phyloP scores from a whole-genome alignment of 2,113 vertebrate species.

The Toxotes chatareus region DNA sequence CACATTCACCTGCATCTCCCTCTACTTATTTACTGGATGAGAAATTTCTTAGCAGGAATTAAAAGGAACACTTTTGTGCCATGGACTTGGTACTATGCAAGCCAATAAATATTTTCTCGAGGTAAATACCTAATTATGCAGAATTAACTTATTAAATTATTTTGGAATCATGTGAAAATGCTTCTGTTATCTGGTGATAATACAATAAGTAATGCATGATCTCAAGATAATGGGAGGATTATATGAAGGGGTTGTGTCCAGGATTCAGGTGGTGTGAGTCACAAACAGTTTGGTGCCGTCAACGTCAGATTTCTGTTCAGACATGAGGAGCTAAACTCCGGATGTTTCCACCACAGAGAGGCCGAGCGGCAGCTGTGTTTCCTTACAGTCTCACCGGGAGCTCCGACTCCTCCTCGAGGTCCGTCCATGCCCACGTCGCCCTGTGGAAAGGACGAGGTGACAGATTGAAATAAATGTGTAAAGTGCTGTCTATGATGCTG shows the following conservation, averaged over 20 bases:
- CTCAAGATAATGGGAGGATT: too few relatives aligned
- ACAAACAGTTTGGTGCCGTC: neutral
- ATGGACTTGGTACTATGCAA: too few relatives aligned
- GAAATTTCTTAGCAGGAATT: too few relatives aligned
- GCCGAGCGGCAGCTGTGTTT: slow-evolving; percentile 9
- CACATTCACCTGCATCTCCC: neutral
- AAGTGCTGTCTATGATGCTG: neutral
- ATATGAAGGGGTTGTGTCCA: neutral
- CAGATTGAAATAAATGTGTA: neutral
- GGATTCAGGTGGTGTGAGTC: neutral
- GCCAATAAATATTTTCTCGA: neutral
- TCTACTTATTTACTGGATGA: neutral
- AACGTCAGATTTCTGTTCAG: neutral
- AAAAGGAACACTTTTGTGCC: neutral
- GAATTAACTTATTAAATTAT: too few relatives aligned
- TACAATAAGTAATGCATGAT: neutral
- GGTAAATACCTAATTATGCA: too few relatives aligned
- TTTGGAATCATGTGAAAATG: neutral
- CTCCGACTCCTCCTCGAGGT: slow-evolving; percentile 77
- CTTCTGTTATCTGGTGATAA: neutral
- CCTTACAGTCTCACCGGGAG: slow-evolving; percentile 76
- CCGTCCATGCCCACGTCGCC: slow-evolving; percentile 77
- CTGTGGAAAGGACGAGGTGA: slow-evolving; percentile 52
- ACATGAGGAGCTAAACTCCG: neutral
- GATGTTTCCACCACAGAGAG: slow-evolving; percentile 11